Evolutionary conservation across 2,888 invertebrate genomes (phyloP).

Genomic region (Coremacera marginata): DNA sequence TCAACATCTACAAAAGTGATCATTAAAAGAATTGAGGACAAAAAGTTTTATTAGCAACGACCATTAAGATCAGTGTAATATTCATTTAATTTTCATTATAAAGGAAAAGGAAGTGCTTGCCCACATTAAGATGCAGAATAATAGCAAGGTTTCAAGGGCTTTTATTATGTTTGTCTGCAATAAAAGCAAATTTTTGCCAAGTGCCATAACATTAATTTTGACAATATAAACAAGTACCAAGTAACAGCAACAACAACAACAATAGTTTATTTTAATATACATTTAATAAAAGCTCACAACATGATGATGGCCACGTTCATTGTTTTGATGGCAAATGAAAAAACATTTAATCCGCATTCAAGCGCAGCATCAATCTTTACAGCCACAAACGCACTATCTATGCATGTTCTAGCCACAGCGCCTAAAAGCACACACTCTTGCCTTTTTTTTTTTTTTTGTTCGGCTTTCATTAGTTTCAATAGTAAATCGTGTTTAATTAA

Average conservation of each 20-base stretch:
- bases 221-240: not conserved
- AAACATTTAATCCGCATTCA: not conserved
- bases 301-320: not conserved
- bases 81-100: conserved; percentile 38
- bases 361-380: too few species aligned
- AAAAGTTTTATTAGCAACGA: conserved; percentile 41
- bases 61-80: conserved; percentile 26
- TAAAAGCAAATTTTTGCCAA: not conserved
- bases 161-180: not conserved
- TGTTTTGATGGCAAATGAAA: too few species aligned
- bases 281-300: not conserved
- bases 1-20: conserved; percentile 27
- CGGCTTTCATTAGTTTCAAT: conserved; percentile 24
- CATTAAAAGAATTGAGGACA: conserved; percentile 35
- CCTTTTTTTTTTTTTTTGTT: not conserved
- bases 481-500: conserved; percentile 60
- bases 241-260: not conserved
- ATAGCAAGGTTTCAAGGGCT: not conserved
- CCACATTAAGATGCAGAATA: too few species aligned
- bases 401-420: not conserved
- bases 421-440: conserved; percentile 11
- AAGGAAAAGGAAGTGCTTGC: too few species aligned
- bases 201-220: not conserved
- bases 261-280: not conserved
- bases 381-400: too few species aligned